Evolutionary conservation across 2,888 invertebrate genomes (phyloP).

Genomic region (Meloe dianella): DNA sequence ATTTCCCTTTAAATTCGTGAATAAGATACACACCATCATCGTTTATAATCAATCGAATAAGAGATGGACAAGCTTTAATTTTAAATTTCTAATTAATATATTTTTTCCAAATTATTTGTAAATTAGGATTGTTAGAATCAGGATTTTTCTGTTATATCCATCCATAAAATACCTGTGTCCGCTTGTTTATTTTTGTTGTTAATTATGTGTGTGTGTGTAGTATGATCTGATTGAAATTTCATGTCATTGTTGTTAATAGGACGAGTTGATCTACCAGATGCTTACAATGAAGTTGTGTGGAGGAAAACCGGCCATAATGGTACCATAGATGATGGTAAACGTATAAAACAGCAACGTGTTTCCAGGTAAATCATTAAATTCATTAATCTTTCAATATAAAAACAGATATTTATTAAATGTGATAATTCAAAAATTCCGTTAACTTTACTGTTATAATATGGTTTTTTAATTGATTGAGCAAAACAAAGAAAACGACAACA

Average conservation of each 20-base stretch:
- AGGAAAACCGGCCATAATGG: constrained; percentile 67
- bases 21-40: neutral
- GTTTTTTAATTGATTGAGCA: neutral
- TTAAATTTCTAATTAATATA: neutral
- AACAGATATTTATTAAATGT: too few relatives aligned
- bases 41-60: neutral
- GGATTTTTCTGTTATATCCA: too few relatives aligned
- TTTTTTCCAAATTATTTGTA: neutral
- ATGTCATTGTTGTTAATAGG: constrained; percentile 57
- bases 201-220: neutral
- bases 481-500: neutral
- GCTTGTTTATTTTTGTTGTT: neutral
- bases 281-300: constrained; percentile 75
- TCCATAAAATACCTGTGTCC: neutral
- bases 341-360: constrained; percentile 57
- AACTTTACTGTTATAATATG: neutral
- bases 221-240: constrained; percentile 18
- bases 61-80: neutral
- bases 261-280: constrained; percentile 73
- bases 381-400: neutral
- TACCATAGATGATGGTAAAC: constrained; percentile 51
- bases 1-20: neutral
- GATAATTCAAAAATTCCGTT: neutral
- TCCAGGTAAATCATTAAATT: constrained; percentile 54
- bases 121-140: too few relatives aligned